Evolutionary conservation across 1,140 invertebrate species (phyloP), one percentile per base, ranked within the genome.

Genomic region (Drosophila subpulchrella): DNA sequence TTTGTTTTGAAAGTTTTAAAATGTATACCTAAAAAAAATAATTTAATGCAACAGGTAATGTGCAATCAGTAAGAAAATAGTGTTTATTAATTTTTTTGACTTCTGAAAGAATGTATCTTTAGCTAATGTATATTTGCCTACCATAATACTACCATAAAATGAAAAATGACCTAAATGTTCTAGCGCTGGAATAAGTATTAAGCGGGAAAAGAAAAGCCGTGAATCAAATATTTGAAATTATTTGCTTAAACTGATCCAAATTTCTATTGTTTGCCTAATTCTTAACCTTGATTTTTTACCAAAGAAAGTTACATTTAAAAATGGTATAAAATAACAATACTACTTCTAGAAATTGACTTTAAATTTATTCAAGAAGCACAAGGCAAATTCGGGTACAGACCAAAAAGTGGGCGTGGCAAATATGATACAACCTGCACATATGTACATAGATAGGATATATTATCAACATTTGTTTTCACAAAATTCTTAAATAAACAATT

Each of bases 391-490:
- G n/a, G 15, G 5, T n/a, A 15, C 3, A 2, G 11, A 8, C 3
- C 12, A 17, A 53, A 53, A 36, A 13, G 50, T 36, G 50, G 50
- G 50, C 32, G 50, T 53, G 50, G 50, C 50, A 53, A 48, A 48
- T 6, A 10, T 36, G 3, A 12, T 36, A 15, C 10, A 53, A 15
- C 27, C 10, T 6, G 27, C 4, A 4, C 10, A 17, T 0, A 3
- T 32, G 30, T 10, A 34, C 32, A 34, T 32, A 15, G 4, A 13
- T 30, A 30, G 7, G 1, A 17, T 10, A 30, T 6, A 12, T 12
- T 11, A 15, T 3, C 4, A 32, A n/a, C n/a, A n/a, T n/a, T n/a
- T n/a, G n/a, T n/a, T n/a, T n/a, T n/a, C n/a, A n/a, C n/a, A n/a
- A n/a, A n/a, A n/a, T n/a, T n/a, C n/a, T n/a, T 20, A 24, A 30